Percentiles rank a stretch among this genome's conserved stretches.
Conservation (phyloP, 1,140 invertebrate species). For the Tetragonula clypearis region DNA sequence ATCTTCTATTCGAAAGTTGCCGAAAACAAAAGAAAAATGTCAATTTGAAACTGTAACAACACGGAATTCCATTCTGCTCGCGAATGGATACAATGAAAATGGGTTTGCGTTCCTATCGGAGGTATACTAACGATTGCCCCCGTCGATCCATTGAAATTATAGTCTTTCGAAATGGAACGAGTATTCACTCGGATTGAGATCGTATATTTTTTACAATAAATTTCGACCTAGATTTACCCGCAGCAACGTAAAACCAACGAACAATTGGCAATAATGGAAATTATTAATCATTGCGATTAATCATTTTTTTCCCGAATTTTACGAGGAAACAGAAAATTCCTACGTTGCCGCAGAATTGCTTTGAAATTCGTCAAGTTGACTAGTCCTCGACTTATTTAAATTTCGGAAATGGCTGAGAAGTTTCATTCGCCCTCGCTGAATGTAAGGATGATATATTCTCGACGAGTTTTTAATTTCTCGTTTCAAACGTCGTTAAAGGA, state of each 20-base stretch:
- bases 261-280: too few relatives aligned
- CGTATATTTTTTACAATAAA: too few relatives aligned
- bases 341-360: too few relatives aligned
- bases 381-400: background rate
- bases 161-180: too few relatives aligned
- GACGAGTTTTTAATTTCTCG: background rate
- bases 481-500: background rate
- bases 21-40: background rate
- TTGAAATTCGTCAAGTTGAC: too few relatives aligned
- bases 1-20: slow-evolving; percentile 15
- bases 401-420: background rate
- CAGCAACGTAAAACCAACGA: too few relatives aligned
- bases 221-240: too few relatives aligned
- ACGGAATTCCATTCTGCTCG: background rate
- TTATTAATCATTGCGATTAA: too few relatives aligned
- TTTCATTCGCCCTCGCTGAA: background rate
- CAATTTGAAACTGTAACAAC: slow-evolving; percentile 23
- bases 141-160: background rate
- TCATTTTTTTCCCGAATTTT: too few relatives aligned
- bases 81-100: background rate
- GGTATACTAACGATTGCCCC: background rate
- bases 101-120: background rate
- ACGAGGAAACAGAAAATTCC: background rate
- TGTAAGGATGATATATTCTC: background rate
- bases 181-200: background rate